Percentiles rank a stretch among this genome's conserved stretches.
phyloP scores from a whole-genome alignment of 2,113 vertebrate genomes.

The Pteronura brasiliensis region DNA sequence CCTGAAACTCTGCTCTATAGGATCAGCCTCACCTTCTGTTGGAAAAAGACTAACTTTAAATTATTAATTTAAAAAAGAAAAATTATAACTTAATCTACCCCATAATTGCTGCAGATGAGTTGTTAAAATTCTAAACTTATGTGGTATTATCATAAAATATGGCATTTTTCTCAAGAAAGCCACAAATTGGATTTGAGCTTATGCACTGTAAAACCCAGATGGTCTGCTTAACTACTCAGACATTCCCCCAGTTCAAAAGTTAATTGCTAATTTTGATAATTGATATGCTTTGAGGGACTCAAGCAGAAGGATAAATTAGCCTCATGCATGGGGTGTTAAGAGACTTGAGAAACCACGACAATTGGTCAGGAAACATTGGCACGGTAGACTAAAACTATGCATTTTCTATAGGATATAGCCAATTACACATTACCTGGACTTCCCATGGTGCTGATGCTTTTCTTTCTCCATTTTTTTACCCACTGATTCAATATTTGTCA shows the following conservation, averaged over 20 bases:
- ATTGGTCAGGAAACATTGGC: neutral
- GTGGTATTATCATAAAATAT: constrained; percentile 76
- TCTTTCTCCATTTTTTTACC: constrained; percentile 69
- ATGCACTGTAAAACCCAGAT: constrained; percentile 74
- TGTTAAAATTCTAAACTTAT: constrained; percentile 71
- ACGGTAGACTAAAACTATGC: neutral
- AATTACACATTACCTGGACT: constrained; percentile 63
- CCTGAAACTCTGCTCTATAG: neutral
- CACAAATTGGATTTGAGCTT: constrained; percentile 68
- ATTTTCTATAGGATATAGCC: neutral
- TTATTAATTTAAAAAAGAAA: constrained; percentile 62
- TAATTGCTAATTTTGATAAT: constrained; percentile 76
- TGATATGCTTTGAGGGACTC: constrained; percentile 60
- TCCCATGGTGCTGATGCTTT: neutral
- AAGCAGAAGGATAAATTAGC: constrained; percentile 62
- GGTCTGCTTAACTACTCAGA: constrained; percentile 70
- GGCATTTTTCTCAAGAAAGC: constrained; percentile 71
- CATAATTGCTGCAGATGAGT: constrained; percentile 54
- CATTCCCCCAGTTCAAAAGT: constrained; percentile 75
- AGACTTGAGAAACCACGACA: constrained; percentile 20
- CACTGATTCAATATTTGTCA: constrained; percentile 55
- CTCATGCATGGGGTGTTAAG: neutral
- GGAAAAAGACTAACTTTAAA: constrained; percentile 58
- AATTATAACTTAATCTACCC: constrained; percentile 49
- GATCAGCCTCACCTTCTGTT: constrained; percentile 45